Conservation (phyloP, 2,113 vertebrate species). For the Pagrus major region DNA sequence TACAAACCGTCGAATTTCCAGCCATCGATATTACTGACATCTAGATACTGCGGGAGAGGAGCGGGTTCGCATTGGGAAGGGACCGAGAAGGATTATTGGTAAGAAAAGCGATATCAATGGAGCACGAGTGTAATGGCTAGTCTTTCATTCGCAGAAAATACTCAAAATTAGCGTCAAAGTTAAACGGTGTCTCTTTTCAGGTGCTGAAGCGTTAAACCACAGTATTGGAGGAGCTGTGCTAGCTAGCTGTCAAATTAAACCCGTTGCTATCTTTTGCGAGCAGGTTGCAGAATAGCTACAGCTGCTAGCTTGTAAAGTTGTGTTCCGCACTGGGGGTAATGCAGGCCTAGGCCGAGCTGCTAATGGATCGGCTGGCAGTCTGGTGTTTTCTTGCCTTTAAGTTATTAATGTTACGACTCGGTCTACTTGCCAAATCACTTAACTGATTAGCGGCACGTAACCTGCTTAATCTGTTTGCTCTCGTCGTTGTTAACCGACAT, state of each 20-base stretch:
- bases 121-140: constrained; percentile 68
- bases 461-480: background rate
- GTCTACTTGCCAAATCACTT: constrained; percentile 62
- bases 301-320: constrained; percentile 74
- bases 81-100: constrained; percentile 89
- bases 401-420: constrained; percentile 68
- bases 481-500: background rate
- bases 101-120: constrained; percentile 80
- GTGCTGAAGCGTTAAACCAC: rapidly evolving
- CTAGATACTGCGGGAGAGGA: constrained; percentile 77
- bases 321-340: constrained; percentile 65
- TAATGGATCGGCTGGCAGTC: constrained; percentile 43
- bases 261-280: constrained; percentile 29
- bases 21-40: constrained; percentile 53
- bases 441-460: constrained; percentile 51
- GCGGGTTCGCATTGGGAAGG: constrained; percentile 86
- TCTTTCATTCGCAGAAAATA: constrained; percentile 32
- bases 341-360: constrained; percentile 69
- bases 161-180: background rate
- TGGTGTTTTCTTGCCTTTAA: constrained; percentile 65
- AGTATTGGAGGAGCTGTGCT: background rate
- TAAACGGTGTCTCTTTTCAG: background rate
- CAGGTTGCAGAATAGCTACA: constrained; percentile 42
- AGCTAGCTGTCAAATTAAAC: constrained; percentile 29
- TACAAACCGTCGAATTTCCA: constrained; percentile 33